Evolutionary conservation across 1,140 invertebrate genomes (phyloP).

Genomic region (Heterodera carotae): DNA sequence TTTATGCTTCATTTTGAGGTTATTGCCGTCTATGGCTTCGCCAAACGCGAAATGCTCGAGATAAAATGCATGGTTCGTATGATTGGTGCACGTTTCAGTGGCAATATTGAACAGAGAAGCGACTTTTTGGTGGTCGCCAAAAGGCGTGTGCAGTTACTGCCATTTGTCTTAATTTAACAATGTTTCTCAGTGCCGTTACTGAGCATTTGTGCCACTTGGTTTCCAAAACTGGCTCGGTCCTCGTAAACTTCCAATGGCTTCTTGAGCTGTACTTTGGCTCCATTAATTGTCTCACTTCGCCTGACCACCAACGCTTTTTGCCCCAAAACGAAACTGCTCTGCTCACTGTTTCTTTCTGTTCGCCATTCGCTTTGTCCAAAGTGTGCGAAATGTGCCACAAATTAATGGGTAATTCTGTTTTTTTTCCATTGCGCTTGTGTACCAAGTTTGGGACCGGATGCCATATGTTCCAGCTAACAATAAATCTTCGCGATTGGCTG

Average conservation of each 20-base stretch:
- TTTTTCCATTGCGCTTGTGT: neutral
- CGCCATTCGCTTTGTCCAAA: slow-evolving; percentile 26
- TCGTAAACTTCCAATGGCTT: slow-evolving; percentile 89
- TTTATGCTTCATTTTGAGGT: slow-evolving; percentile 28
- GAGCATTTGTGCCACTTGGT: slow-evolving; percentile 13
- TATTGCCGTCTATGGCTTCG: slow-evolving; percentile 37
- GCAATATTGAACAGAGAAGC: slow-evolving; percentile 23
- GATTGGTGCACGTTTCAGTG: slow-evolving; percentile 37
- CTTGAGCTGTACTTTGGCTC: slow-evolving; percentile 84
- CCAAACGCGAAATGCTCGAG: slow-evolving; percentile 14
- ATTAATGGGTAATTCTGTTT: slow-evolving; percentile 29
- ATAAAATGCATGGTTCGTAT: slow-evolving; percentile 36
- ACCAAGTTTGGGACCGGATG: no score
- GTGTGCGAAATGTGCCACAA: slow-evolving; percentile 39
- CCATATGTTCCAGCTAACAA: no score
- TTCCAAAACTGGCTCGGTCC: slow-evolving; percentile 46
- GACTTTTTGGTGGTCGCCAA: slow-evolving; percentile 23
- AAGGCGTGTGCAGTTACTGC: slow-evolving; percentile 7
- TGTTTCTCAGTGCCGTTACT: neutral
- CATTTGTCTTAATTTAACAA: neutral
- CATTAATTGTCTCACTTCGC: slow-evolving; percentile 13
- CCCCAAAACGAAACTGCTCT: slow-evolving; percentile 10
- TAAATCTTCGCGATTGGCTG: no score
- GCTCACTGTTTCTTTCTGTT: slow-evolving; percentile 8
- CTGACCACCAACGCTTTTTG: slow-evolving; percentile 30